Evolutionary conservation across 2,113 vertebrate genomes (phyloP).

Genomic region (Oncorhynchus tshawytscha): DNA sequence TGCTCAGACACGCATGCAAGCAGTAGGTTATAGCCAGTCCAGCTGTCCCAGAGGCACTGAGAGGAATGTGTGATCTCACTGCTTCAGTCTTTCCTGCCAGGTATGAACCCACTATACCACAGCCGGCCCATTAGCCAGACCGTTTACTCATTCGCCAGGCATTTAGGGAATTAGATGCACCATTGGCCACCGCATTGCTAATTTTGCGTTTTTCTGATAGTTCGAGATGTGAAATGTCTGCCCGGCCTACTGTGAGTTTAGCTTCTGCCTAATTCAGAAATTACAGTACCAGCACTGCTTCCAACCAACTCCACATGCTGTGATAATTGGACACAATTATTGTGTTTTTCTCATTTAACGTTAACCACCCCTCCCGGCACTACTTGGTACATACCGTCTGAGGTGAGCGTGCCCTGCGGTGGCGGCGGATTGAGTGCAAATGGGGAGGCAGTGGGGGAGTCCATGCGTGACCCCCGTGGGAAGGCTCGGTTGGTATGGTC

Average conservation of each 20-base stretch:
- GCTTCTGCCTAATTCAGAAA: background rate
- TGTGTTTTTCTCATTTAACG: background rate
- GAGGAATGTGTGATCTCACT: conserved; percentile 65
- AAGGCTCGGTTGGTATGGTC: conserved; percentile 81
- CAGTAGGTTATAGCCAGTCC: conserved; percentile 28
- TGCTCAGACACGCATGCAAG: conserved; percentile 20
- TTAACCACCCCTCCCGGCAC: background rate
- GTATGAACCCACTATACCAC: conserved; percentile 43
- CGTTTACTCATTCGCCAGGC: conserved; percentile 17
- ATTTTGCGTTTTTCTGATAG: background rate
- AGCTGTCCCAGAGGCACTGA: conserved; percentile 38
- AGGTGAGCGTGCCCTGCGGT: conserved; percentile 85
- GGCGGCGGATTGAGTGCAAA: conserved; percentile 75
- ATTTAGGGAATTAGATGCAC: conserved; percentile 16
- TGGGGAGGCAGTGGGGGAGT: conserved; percentile 72
- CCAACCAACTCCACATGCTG: background rate
- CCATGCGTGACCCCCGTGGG: conserved; percentile 76
- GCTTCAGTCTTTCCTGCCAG: conserved; percentile 42
- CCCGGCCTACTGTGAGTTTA: background rate
- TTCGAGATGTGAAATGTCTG: background rate
- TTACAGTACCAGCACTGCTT: background rate
- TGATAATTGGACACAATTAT: background rate
- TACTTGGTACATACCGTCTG: conserved; percentile 79
- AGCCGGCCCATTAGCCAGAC: conserved; percentile 6
- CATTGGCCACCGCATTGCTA: conserved; percentile 10